Base-by-base conservation (phyloP, 2,888 invertebrate species). In the Apoda limacodes region DNA sequence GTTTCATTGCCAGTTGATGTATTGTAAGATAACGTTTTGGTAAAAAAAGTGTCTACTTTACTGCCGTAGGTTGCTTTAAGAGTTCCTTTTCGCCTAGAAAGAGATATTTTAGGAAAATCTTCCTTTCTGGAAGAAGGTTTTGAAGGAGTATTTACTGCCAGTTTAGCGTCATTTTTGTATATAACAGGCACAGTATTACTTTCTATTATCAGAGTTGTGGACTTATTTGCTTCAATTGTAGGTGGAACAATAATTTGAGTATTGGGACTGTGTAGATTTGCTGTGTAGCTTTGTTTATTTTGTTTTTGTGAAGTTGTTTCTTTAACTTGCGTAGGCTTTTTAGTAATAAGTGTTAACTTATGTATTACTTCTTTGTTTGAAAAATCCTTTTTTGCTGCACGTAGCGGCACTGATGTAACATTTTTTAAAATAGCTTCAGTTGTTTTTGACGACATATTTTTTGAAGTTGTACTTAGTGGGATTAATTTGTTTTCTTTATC, bases 51-150 rank as follows among this genome's bases (percentile, higher is more conserved):
- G 19, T 75, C 72, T 39, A 74, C 72, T 50, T 69, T 76, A 23
- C 81, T 74, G n/a, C 81, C 81, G 35, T 82, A 82, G 1, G 81
- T 82, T 17, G 80, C 75, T 53, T 80, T 80, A 0, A 82, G 45
- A 3, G 81, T 82, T 3, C 82, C 81, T 47, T 82, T 82, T 32
- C 81, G 56, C 42, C 82, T 58, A 2, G 71, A 64, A 1, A 70
- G 45, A 28, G 76, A 80, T 40, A 81, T 80, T 40, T 62, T 69
- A 13, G 48, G 34, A 7, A 67, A 65, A 17, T 67, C 64, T 41
- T 75, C 75, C 27, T 68, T 72, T 6, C 17, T 3, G 38, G 34
- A 24, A 50, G 17, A 37, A 9, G 43, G 34, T 45, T 70, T 70
- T 7, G 52, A 28, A 2, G 57, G 25, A 43, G 75, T 80, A 39